Evolutionary conservation across 2,797 vertebrate species (phyloP), one percentile per base, ranked within the genome.

Genomic region (Arctocebus calabarensis): DNA sequence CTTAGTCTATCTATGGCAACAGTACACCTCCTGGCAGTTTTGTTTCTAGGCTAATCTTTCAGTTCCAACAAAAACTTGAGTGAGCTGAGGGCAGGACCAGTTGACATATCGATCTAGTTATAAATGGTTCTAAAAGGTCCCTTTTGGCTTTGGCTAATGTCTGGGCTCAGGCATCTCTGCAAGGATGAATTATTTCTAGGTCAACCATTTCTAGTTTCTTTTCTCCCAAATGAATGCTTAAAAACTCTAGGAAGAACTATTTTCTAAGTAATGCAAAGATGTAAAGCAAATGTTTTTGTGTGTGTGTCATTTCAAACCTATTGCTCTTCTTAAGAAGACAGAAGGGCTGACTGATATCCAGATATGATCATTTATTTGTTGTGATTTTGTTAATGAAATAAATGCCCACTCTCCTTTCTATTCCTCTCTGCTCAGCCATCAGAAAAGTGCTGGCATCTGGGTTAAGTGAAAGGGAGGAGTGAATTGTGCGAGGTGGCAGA

Each of bases 171-270:
- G 17, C 94, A 45, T 62, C 55, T 95, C 43, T 82, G 71, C 75
- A 91, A 96, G 57, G 55, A 32, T 90, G 79, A 91, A 61, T 97
- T 94, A 84, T 95, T 97, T 97, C 96, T 91, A 93, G 96, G 97
- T 94, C 96, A 96, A 57, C 79, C 75, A 78, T 92, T 84, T 89
- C 81, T 92, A 71, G 81, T 75, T 82, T 96, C 62, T 94, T 70
- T 64, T 86, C 37, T 93, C 95, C 71, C 94, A 78, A 48, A 52
- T 52, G 89, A 75, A 87, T 57, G 62, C 43, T 96, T 88, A 25
- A 84, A 85, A 91, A 74, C 86, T 70, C 81, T 88, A 83, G 59
- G 27, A 62, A 84, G 84, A 55, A 91, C 12, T 52, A 32, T 78
- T 92, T 95, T 57, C 78, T 78, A 66, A 74, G 75, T 27, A 37